Base-by-base conservation (phyloP, 2,888 invertebrate species). In the Ecdyonurus torrentis region DNA sequence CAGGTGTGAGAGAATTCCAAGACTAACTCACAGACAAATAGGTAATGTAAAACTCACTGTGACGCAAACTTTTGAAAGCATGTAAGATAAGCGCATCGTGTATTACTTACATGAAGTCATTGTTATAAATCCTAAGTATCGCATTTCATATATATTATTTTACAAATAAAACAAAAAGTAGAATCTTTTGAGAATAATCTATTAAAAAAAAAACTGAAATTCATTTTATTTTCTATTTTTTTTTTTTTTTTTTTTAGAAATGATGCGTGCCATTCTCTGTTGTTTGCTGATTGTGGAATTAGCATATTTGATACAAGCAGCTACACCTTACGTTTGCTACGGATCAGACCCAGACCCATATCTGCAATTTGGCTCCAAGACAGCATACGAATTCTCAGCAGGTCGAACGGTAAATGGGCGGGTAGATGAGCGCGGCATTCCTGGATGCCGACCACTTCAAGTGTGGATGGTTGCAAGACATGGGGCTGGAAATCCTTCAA, bases 381-480 rank as follows among this genome's bases (percentile, higher is more conserved):
- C 90, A 0, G 83, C 89, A 0, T 91, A 91, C 71, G 81, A 84
- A 69, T 83, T 86, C 68, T 55, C 55, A 10, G n/a, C 55, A n/a
- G 20, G 15, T 55, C 55, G 55, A 5, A 7, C 10, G 55, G 50
- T 18, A 10, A 22, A n/a, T 55, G 23, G 59, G 1, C 25, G 2
- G 2, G 2, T 7, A 15, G 25, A 53, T n/a, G 19, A 5, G 20
- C 50, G 58, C 20, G 2, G 23, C 66, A 62, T 73, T 74, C 23
- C 72, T 88, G 89, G 84, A 68, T 91, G 90, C 69, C 76, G 79
- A 64, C 83, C 89, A 0, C 74, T 79, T 1, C 87, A 87, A 67
- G 80, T 89, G 64, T 91, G 89, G 89, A 77, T 85, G 70, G 72
- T 86, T 59, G 80, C 79, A 67, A 79, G 87, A 2, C 85, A 87